A percentile compares a stretch with the other conserved stretches of the same genome.
Conservation (phyloP, 2,888 invertebrate species). For the Priapulus caudatus region DNA sequence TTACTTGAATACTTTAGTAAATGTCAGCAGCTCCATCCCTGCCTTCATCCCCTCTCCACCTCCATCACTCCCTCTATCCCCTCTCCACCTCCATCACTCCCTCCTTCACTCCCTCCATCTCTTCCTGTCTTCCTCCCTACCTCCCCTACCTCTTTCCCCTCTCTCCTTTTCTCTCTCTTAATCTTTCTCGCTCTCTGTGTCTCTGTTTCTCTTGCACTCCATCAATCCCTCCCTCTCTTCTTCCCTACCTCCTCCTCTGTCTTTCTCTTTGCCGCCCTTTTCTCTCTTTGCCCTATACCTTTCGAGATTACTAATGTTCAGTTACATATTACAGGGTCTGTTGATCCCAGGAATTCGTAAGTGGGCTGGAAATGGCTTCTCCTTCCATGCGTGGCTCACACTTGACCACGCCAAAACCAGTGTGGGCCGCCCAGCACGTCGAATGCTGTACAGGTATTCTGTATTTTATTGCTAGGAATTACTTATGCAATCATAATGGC, state of each 20-base stretch:
- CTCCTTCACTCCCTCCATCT: conserved; percentile 17
- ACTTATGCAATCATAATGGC: too few species aligned
- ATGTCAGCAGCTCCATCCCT: too few species aligned
- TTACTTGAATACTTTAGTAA: too few species aligned
- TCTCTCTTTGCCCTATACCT: neutral
- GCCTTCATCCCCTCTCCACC: too few species aligned
- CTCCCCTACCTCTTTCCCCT: conserved; percentile 2
- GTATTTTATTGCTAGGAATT: too few species aligned
- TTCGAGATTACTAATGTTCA: too few species aligned
- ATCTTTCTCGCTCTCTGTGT: conserved; percentile 22
- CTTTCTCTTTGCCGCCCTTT: conserved; percentile 30
- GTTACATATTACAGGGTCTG: conserved; percentile 44
- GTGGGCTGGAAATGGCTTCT: conserved; percentile 50
- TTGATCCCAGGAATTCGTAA: conserved; percentile 45
- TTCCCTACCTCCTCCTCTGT: conserved; percentile 29
- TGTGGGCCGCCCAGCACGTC: conserved; percentile 36
- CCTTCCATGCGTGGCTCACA: conserved; percentile 47
- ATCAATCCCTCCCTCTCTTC: conserved; percentile 23
- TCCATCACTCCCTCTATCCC: conserved; percentile 19
- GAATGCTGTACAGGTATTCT: conserved; percentile 43
- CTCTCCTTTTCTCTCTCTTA: conserved; percentile 14
- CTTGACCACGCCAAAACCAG: conserved; percentile 37
- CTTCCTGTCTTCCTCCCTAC: conserved; percentile 16
- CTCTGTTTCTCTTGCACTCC: conserved; percentile 24
- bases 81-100: conserved; percentile 16